Base-by-base conservation (phyloP, 2,888 invertebrate species). In the Zaprionus lineosus region DNA sequence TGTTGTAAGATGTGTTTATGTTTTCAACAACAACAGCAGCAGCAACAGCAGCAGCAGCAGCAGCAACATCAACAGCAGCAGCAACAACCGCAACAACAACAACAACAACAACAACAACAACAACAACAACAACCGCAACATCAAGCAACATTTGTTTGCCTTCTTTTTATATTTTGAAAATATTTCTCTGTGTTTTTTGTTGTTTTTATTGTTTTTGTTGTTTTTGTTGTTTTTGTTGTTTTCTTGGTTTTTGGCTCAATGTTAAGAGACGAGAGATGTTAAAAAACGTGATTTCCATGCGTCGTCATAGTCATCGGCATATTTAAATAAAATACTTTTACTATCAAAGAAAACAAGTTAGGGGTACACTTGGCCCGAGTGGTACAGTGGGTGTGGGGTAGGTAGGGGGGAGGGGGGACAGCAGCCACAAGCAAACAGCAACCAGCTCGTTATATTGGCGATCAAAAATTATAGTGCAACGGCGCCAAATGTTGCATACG, bases 241-340 rank as follows among this genome's bases (percentile, higher is more conserved):
- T 40, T 44, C 56, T 34, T 46, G 74, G 83, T 69, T 44, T 60
- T 34, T 46, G 74, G 83, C 73, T 68, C 81, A 78, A 73, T 81
- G 70, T 78, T 82, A 71, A 69, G 74, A 71, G 61, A n/a, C n/a
- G n/a, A n/a, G 69, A 76, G 78, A 81, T 74, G 69, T 74, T 69
- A 81, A 77, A n/a, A 84, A 85, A 76, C 85, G 85, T 85, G 83
- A 85, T 84, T 84, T 84, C 76, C 84, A 86, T 76, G 84, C 81
- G 82, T 74, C 56, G 81, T 56, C 65, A 19, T 44, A 36, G 60
- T 37, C 28, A 28, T 73, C 82, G 68, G 69, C 85, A 84, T 76
- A 84, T 86, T 83, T 83, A 79, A 81, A 82, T 86, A 83, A 79
- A 81, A 82, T 86, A 83, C 83, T 83, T 86, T 83, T 83, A 84